Evolutionary conservation across 1,140 invertebrate species (phyloP).

Genomic region (Dufourea novaeangliae): DNA sequence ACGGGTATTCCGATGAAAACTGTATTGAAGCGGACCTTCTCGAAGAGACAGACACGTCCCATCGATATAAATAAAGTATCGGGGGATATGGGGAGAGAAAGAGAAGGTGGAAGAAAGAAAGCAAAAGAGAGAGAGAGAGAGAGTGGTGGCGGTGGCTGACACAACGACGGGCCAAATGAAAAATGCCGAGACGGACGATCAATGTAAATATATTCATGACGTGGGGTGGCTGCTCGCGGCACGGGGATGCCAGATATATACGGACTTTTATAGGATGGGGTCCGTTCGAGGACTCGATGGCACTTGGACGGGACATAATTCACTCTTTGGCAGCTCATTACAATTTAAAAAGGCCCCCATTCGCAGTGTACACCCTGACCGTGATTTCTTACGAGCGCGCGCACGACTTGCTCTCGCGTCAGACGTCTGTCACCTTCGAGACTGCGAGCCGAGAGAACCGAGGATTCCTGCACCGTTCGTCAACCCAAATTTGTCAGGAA

Average conservation of each 20-base stretch:
- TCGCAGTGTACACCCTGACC: conserved; percentile 66
- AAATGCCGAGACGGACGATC: conserved; percentile 81
- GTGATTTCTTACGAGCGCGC: conserved; percentile 62
- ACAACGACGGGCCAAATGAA: conserved; percentile 77
- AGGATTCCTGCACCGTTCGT: neutral
- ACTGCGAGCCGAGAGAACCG: conserved; percentile 5
- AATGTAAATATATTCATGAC: conserved; percentile 83
- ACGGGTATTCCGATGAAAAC: conserved; percentile 58
- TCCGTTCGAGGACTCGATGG: conserved; percentile 69
- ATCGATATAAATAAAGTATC: conserved; percentile 74
- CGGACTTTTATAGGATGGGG: conserved; percentile 65
- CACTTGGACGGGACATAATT: conserved; percentile 80
- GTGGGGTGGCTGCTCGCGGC: conserved; percentile 74
- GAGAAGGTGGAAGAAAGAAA: conserved; percentile 36
- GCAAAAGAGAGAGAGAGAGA: conserved; percentile 16
- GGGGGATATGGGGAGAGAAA: too few relatives aligned
- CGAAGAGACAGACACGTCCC: conserved; percentile 59
- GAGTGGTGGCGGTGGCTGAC: conserved; percentile 59
- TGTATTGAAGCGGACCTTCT: conserved; percentile 43
- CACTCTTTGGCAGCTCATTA: conserved; percentile 82
- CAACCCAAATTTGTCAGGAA: neutral
- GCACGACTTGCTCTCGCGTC: conserved; percentile 32
- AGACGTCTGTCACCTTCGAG: conserved; percentile 36
- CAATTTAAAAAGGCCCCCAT: conserved; percentile 81
- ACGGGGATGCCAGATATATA: conserved; percentile 65